A percentile compares a stretch with the other conserved stretches of the same genome.
These are phyloP conservation scores for Scarus forsteni DNA, from an alignment of 2,797 vertebrate genomes.

Conservation along the genomic window DNA sequence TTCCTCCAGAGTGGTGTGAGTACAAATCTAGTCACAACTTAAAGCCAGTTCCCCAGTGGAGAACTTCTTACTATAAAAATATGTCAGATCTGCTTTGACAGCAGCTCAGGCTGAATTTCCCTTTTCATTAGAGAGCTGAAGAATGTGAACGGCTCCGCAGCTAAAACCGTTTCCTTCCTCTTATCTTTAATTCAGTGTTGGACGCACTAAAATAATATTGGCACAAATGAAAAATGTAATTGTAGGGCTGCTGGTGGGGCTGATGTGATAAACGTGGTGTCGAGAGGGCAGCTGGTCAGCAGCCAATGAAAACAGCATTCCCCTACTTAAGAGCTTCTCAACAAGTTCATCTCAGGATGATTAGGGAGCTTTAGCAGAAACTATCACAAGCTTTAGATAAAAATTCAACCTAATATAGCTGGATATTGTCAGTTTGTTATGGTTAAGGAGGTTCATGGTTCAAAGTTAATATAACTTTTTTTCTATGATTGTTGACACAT, in stretches of 20 bases:
- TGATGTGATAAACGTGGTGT: conserved; percentile 42
- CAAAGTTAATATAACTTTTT: too few relatives aligned
- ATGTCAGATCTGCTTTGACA: conserved; percentile 13
- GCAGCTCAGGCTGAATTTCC: conserved; percentile 21
- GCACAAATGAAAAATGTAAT: conserved; percentile 43
- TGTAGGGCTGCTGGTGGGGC: conserved; percentile 18
- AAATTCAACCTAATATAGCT: conserved; percentile 22
- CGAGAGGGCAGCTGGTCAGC: conserved; percentile 29
- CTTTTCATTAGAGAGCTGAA: conserved; percentile 28
- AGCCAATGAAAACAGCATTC: conserved; percentile 59
- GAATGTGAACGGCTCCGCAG: conserved; percentile 30
- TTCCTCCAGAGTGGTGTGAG: conserved; percentile 23
- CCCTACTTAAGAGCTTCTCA: conserved; percentile 31
- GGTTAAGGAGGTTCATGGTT: conserved; percentile 23
- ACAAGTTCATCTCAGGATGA: conserved; percentile 44
- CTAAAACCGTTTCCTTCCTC: conserved; percentile 41
- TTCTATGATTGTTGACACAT: too few relatives aligned
- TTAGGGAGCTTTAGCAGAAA: conserved; percentile 49
- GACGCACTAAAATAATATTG: conserved; percentile 37
- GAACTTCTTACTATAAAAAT: conserved; percentile 19
- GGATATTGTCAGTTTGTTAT: conserved; percentile 15
- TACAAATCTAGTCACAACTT: conserved; percentile 34
- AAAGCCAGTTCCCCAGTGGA: conserved; percentile 17
- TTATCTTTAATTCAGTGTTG: conserved; percentile 28
- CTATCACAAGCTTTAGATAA: conserved; percentile 37